These are phyloP conservation scores for Acrobasis consociella DNA, from an alignment of 2,888 invertebrate species.

Conservation along the genomic window DNA sequence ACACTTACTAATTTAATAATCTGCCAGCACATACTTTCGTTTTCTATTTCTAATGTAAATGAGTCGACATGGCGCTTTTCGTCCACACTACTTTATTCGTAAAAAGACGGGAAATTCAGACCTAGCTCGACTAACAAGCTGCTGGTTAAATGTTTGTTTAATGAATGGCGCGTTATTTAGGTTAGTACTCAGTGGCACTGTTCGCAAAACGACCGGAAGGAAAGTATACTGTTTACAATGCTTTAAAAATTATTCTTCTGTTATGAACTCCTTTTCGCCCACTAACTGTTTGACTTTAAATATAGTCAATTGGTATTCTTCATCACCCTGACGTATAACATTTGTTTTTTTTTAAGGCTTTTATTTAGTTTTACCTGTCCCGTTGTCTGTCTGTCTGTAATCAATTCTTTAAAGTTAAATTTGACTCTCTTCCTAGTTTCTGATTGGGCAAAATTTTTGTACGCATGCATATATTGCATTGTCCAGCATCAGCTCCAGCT, in stretches of 20 bases:
- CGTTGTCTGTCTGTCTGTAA: no score
- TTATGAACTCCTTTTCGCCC: no score
- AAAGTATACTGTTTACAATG: not conserved
- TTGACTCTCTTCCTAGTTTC: no score
- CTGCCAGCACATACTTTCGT: not conserved
- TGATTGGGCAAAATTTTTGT: no score
- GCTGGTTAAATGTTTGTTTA: constrained; percentile 17
- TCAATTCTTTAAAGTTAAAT: no score
- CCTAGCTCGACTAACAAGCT: constrained; percentile 11
- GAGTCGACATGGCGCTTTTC: not conserved
- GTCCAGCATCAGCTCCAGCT: no score
- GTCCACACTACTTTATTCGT: constrained; percentile 10
- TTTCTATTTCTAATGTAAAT: constrained; percentile 3
- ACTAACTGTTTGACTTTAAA: no score
- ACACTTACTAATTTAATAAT: not conserved
- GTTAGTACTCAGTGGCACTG: not conserved
- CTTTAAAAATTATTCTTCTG: not conserved
- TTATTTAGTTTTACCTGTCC: no score
- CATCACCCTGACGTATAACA: no score
- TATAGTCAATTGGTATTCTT: no score
- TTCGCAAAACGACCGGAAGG: not conserved
- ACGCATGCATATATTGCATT: no score
- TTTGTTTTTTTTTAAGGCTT: no score
- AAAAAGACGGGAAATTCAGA: constrained; percentile 13
- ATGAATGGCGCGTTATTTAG: constrained; percentile 13